Base-by-base conservation (phyloP, 2,888 invertebrate species). In the Sturmia bella region DNA sequence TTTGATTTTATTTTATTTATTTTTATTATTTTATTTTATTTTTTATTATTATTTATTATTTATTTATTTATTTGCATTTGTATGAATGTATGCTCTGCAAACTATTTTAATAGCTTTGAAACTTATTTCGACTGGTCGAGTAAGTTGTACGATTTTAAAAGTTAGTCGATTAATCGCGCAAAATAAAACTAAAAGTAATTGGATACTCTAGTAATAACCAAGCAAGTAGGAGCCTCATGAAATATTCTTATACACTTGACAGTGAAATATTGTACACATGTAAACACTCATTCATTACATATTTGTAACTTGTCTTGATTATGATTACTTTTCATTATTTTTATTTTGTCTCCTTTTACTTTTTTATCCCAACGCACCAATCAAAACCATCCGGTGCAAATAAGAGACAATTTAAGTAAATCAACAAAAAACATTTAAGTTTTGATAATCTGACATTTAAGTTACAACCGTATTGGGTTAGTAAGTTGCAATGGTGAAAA, bases 211-310 rank as follows among this genome's bases (percentile, higher is more conserved):
- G 6, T 7, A 32, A 32, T 37, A 19, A 48, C 15, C 52, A 54
- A 9, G 56, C n/a, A n/a, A 48, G 17, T 45, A 45, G 45, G 13
- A 61, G 59, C 39, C 54, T 54, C 73, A 39, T 50, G 39, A 69
- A 74, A 74, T 63, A 69, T 70, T 59, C 72, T 76, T 73, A 72
- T 64, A 73, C 64, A 80, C 80, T 80, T 83, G 83, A 80, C 83
- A 83, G 80, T 83, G 83, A 83, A 83, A 83, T 77, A 83, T 83
- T 83, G 66, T 74, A 69, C 64, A 59, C 43, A 78, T 82, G 78
- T 78, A 82, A 82, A 82, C 81, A 82, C 81, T 82, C 81, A 82
- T 82, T 82, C 81, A 82, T 82, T 82, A 82, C 63, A 82, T 82
- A 82, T 82, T 82, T 82, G 78, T 82, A 64, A 74, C 81, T 69